Evolutionary conservation across 1,140 invertebrate species (phyloP).

Genomic region (Platorchestia sp.): DNA sequence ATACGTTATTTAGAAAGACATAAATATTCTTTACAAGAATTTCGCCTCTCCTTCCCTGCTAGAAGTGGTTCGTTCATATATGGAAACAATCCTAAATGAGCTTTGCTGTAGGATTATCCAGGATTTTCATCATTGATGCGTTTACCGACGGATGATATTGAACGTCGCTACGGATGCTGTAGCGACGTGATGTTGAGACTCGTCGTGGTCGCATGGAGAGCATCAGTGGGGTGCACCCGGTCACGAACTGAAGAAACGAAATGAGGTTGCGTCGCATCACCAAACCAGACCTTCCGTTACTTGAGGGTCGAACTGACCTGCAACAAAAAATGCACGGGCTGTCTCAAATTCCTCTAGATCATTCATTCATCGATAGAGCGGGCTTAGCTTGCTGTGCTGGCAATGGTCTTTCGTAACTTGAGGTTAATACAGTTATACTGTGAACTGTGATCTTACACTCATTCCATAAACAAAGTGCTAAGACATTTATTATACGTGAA

Average conservation of each 20-base stretch:
- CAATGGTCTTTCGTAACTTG: neutral
- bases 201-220: neutral
- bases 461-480: neutral
- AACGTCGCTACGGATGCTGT: neutral
- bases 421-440: neutral
- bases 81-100: neutral
- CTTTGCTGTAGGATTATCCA: neutral
- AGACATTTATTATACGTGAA: neutral
- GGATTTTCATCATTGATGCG: neutral
- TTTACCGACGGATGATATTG: too few species aligned
- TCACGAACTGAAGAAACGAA: conserved; percentile 35
- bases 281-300: conserved; percentile 41
- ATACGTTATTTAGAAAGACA: neutral
- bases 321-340: neutral
- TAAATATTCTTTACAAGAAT: neutral
- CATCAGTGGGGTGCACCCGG: neutral
- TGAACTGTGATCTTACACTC: neutral
- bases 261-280: conserved; percentile 29
- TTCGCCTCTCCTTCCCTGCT: neutral
- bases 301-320: conserved; percentile 49
- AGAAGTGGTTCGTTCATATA: neutral
- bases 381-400: neutral
- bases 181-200: too few species aligned
- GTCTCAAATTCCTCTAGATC: neutral
- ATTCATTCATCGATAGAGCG: neutral